Conservation (phyloP, 92 coral and sea anemone genomes). For the Porites lobata region DNA sequence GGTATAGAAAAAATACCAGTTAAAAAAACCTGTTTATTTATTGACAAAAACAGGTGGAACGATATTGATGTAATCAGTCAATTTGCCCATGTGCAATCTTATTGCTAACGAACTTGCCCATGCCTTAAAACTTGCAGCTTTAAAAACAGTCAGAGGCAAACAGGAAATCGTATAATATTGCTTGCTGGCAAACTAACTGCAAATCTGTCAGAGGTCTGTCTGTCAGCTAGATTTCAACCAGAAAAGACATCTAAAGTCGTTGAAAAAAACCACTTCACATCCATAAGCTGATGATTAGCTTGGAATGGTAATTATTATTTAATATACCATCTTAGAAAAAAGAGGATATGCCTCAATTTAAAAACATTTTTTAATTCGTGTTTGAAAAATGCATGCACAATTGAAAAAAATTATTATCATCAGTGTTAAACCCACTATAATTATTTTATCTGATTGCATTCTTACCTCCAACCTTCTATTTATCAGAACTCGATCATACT, state of each 20-base stretch:
- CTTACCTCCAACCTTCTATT: conserved; percentile 80
- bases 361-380: not conserved
- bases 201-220: too few relatives aligned
- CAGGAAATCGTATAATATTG: too few relatives aligned
- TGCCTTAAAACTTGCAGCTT: too few relatives aligned
- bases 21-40: conserved; percentile 19
- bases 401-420: not conserved
- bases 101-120: too few relatives aligned
- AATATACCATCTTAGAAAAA: too few relatives aligned
- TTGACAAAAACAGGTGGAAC: conserved; percentile 4
- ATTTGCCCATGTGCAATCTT: too few relatives aligned
- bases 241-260: not conserved
- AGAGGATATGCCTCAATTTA: too few relatives aligned
- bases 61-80: too few relatives aligned
- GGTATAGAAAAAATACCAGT: not conserved
- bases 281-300: not conserved
- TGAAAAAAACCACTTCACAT: not conserved
- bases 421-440: not conserved
- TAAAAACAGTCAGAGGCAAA: too few relatives aligned
- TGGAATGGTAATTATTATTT: too few relatives aligned
- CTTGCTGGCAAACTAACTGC: too few relatives aligned
- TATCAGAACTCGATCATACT: conserved; percentile 87
- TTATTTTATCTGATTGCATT: not conserved
- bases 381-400: not conserved
- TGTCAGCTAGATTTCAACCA: not conserved